Base-by-base conservation (phyloP, 1,140 invertebrate genomes). In the Cotesia chilonis region DNA sequence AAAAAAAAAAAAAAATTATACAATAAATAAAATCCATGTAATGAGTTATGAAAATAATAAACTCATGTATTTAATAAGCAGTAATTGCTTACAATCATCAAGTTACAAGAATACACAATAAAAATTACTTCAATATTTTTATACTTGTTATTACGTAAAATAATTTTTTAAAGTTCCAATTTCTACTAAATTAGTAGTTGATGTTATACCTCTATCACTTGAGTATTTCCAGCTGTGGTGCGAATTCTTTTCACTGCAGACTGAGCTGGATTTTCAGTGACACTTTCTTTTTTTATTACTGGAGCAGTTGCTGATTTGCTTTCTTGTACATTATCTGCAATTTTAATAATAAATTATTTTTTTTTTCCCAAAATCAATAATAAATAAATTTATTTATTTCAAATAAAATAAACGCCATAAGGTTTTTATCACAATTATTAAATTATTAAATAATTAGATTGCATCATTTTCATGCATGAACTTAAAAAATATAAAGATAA, bases 191-290 rank as follows among this genome's bases (percentile, higher is more conserved):
- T 47, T 47, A 47, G 41, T 47, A 47, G 41, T 47, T 47, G 9
- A 47, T 78, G 74, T 54, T 84, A 77, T 87, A 87, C 85, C 85
- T 87, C 85, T 78, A 80, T 79, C 68, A 76, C 71, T 74, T 84
- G 81, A 72, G 77, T 70, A 77, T 75, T 76, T 65, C 78, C 55
- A 71, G 41, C 41, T 47, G 41, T 10, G 3, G 78, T 69, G 68
- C 82, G 78, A 55, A 70, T 68, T 41, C 79, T 47, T 47, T 47
- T 17, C 57, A 71, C 59, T 36, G 70, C 52, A 52, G 36, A 38
- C 67, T 51, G 75, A 4, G 12, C 59, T 69, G 68, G 74, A 74
- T 85, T 83, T 71, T 84, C 84, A 20, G 51, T 20, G 20, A 20
- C 4, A 17, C 10, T 20, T 9, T 76, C 77, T 47, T 79, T 76